Base-by-base conservation (phyloP, 1,140 invertebrate species). In the Oncopeltus fasciatus region DNA sequence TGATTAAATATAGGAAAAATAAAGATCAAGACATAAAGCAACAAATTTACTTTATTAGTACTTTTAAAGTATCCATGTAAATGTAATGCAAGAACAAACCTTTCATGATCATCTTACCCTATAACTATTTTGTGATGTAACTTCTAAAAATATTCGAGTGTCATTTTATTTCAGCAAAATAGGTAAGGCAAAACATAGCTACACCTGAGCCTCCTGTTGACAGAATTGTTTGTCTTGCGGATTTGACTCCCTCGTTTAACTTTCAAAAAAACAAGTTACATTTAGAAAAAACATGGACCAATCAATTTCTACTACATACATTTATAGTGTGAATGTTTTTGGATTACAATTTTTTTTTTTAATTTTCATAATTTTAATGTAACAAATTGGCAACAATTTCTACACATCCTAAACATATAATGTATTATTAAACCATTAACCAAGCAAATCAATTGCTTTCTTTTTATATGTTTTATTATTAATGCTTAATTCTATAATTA, bases 361-460 rank as follows among this genome's bases (percentile, higher is more conserved):
- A 28, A 28, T 29, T 21, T 63, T 59, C 38, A 28, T 51, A 57
- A 59, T 64, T 64, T 53, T 43, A 56, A 61, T 64, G 61, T 61
- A 64, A 64, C 63, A 64, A 61, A 60, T 61, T 64, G 63, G 63
- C 63, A 64, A 64, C 63, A 64, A 64, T 64, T 64, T 64, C 63
- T 64, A 64, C 63, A 64, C 63, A 64, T 64, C 63, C 63, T 64
- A 64, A 61, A 64, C 59, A 64, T 61, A 64, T 57, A 64, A 59
- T 58, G 58, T 64, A 59, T 43, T 59, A 18, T 21, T 56, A 27
- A 63, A 63, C 61, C 53, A 63, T 63, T 63, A 63, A 63, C 53
- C 57, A 63, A 63, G 62, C 62, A 63, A 59, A 62, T 62, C 4
- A 61, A 63, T 63, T 63, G 62, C 62, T 63, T 59, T 28, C 14